Base-by-base conservation (phyloP, 2,797 vertebrate genomes). In the Epinephelus malabaricus region DNA sequence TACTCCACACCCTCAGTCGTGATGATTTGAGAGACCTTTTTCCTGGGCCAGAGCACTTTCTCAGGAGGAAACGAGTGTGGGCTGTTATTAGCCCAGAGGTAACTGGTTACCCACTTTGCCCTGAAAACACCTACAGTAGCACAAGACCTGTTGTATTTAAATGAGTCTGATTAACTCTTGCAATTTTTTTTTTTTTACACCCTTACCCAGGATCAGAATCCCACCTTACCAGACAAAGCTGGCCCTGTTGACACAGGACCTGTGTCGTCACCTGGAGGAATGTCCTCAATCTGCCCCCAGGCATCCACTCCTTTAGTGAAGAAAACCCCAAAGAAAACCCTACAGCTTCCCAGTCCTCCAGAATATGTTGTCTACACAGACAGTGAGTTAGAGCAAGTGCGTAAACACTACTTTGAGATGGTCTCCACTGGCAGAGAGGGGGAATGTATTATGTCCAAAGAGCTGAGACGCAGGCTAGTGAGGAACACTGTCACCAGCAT, bases 321-420 rank as follows among this genome's bases (percentile, higher is more conserved):
- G 46, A 67, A 25, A 47, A 73, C 11, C 34, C 69, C 69, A 60
- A 60, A 61, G 43, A 76, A 18, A 3, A 64, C 73, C 61, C n/a
- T 71, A 11, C 38, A 76, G 54, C 68, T 76, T 65, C 73, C 61
- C 11, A 62, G 61, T 55, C 68, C 78, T 54, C 73, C 76, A 69
- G 69, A 86, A 40, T 83, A 77, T 77, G 84, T 86, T 2, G 38
- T 77, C 25, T 80, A 74, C 12, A 83, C 77, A 77, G 76, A 80
- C 30, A 70, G 19, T 61, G 69, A 78, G 68, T 69, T 82, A 9
- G 53, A 76, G 8, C 58, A 40, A 63, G 66, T n/a, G 47, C 9
- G 21, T n/a, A 80, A 67, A 30, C 73, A 78, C 43, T 45, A 59
- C 10, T 59, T 12, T 40, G 30, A 59, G 18, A n/a, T 59, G 18